These are phyloP conservation scores for Crambe crambe DNA, from an alignment of 37 sponge, comb jelly and placozoan genomes.

Conservation along the genomic window DNA sequence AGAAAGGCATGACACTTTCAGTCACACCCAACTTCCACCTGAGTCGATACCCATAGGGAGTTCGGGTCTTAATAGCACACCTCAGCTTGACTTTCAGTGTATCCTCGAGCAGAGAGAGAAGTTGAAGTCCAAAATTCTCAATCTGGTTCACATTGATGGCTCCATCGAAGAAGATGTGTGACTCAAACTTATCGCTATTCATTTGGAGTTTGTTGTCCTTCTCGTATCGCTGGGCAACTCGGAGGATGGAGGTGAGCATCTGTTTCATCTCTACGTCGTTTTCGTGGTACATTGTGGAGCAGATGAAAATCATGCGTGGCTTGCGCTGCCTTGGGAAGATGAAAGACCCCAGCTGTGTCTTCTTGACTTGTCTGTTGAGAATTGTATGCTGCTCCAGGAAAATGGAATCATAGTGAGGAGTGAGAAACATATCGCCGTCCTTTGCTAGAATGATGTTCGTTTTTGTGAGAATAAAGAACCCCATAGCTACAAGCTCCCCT, in stretches of 20 bases:
- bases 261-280: slow-evolving; percentile 70
- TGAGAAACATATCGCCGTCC: slow-evolving; percentile 75
- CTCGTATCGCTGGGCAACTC: slow-evolving; percentile 41
- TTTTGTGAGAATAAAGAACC: slow-evolving; percentile 43
- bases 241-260: slow-evolving; percentile 73
- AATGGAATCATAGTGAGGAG: slow-evolving; percentile 69
- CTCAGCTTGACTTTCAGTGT: slow-evolving; percentile 43
- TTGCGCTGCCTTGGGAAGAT: not conserved
- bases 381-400: slow-evolving; percentile 74
- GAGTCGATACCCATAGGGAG: slow-evolving; percentile 78
- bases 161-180: slow-evolving; percentile 89
- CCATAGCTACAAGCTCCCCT: slow-evolving; percentile 56
- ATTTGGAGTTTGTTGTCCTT: not conserved
- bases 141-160: slow-evolving; percentile 67
- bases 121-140: slow-evolving; percentile 66
- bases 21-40: slow-evolving; percentile 33
- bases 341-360: not conserved
- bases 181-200: slow-evolving; percentile 51
- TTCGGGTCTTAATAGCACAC: slow-evolving; percentile 40
- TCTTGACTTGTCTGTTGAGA: slow-evolving; percentile 61
- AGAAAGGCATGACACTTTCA: slow-evolving; percentile 52
- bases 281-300: slow-evolving; percentile 91
- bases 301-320: slow-evolving; percentile 62
- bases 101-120: slow-evolving; percentile 73
- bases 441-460: slow-evolving; percentile 56